Evolutionary conservation across 2,888 invertebrate species (phyloP).

Genomic region (Chloromyia formosa): DNA sequence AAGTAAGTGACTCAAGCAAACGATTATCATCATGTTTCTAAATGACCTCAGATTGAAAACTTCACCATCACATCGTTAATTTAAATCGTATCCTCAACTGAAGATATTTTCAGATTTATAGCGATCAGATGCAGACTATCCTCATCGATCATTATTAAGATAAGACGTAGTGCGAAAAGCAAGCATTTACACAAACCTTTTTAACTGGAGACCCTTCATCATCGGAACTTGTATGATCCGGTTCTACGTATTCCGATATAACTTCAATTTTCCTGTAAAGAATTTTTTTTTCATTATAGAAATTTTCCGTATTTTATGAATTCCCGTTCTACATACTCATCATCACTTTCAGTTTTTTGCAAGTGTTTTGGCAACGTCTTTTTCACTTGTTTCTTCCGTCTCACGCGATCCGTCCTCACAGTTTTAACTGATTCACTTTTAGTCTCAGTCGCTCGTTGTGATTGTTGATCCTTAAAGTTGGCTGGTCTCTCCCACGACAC

Average conservation of each 20-base stretch:
- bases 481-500: constrained; percentile 51
- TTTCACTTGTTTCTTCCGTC: constrained; percentile 54
- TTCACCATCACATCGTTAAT: constrained; percentile 47
- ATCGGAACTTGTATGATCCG: constrained; percentile 63
- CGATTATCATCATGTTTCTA: constrained; percentile 44
- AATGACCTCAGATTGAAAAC: constrained; percentile 51
- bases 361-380: constrained; percentile 52
- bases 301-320: neutral
- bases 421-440: constrained; percentile 47
- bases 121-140: constrained; percentile 42
- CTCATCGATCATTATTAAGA: constrained; percentile 44
- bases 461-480: constrained; percentile 45
- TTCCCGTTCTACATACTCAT: constrained; percentile 59
- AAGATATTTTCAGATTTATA: neutral
- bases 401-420: constrained; percentile 47
- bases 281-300: constrained; percentile 34
- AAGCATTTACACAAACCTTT: neutral
- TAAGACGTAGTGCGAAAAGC: neutral
- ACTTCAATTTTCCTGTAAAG: constrained; percentile 67
- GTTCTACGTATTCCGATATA: constrained; percentile 69
- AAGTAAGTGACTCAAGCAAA: constrained; percentile 44
- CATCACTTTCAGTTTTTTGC: constrained; percentile 63
- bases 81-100: neutral
- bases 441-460: neutral
- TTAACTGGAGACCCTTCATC: constrained; percentile 54